phyloP scores from a whole-genome alignment of 1,140 invertebrate genomes.

The Dryas iulia region DNA sequence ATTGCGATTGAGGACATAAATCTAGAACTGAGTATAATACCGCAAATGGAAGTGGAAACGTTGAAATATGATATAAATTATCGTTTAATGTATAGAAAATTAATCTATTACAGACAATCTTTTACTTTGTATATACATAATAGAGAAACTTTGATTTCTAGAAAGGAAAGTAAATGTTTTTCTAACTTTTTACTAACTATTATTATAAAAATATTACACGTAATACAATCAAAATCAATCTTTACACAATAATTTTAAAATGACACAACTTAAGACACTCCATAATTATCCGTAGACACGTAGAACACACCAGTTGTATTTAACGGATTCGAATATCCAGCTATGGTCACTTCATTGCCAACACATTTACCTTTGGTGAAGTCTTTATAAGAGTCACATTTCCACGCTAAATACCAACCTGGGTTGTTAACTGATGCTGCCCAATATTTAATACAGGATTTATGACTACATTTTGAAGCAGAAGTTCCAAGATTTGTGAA shows the following conservation, averaged over 20 bases:
- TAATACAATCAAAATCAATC: not conserved
- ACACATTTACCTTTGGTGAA: slow-evolving; percentile 56
- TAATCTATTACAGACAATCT: not conserved
- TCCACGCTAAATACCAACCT: slow-evolving; percentile 57
- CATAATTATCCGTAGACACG: slow-evolving; percentile 60
- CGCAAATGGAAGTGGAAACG: not conserved
- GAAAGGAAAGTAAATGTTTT: too few species aligned
- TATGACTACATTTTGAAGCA: slow-evolving; percentile 68
- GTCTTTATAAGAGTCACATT: slow-evolving; percentile 55
- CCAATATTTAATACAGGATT: slow-evolving; percentile 63
- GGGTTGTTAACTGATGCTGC: slow-evolving; percentile 52
- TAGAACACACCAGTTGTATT: slow-evolving; percentile 69
- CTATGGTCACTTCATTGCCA: slow-evolving; percentile 58
- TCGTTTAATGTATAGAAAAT: not conserved
- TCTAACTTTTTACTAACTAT: not conserved
- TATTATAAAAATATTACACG: not conserved
- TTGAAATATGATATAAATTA: not conserved
- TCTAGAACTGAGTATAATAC: not conserved
- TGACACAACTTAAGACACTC: not conserved
- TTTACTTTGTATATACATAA: not conserved
- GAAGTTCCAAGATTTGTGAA: slow-evolving; percentile 57
- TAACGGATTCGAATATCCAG: slow-evolving; percentile 67
- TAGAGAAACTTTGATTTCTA: too few species aligned
- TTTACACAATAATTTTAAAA: too few species aligned
- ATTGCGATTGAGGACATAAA: slow-evolving; percentile 1